phyloP scores from a whole-genome alignment of 2,797 vertebrate species.

The Bufotes viridis region DNA sequence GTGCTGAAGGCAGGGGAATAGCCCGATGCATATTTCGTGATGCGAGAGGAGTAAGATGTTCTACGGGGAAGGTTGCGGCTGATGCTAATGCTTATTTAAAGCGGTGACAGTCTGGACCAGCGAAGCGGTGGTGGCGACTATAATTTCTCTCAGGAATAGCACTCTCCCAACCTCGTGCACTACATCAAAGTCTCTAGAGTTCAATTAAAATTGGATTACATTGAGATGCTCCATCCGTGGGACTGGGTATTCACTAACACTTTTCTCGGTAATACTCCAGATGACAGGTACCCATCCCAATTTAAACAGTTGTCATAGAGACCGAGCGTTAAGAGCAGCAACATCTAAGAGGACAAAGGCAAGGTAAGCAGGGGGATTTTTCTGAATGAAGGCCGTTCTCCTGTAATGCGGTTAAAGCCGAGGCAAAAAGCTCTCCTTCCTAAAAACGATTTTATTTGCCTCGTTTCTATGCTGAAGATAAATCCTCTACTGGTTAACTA shows the following conservation, averaged over 20 bases:
- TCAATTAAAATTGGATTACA: constrained; percentile 99
- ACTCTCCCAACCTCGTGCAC: constrained; percentile 87
- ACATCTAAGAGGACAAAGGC: constrained; percentile 80
- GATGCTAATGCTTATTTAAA: constrained; percentile 95
- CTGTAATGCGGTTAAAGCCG: constrained; percentile 61
- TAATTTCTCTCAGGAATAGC: constrained; percentile 99
- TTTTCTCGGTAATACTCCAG: constrained; percentile 89
- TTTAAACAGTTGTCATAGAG: constrained; percentile 98
- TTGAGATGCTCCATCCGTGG: constrained; percentile 88
- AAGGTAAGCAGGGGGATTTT: constrained; percentile 78
- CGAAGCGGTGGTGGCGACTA: constrained; percentile 82
- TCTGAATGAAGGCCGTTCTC: constrained; percentile 72
- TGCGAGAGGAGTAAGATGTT: constrained; percentile 79
- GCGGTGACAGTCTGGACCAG: constrained; percentile 88
- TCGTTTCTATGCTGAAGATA: not conserved
- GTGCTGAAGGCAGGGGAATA: not conserved
- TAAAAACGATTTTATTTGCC: constrained; percentile 27
- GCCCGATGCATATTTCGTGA: constrained; percentile 60
- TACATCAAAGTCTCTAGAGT: constrained; percentile 98
- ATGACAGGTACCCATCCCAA: constrained; percentile 95
- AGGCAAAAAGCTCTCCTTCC: constrained; percentile 22
- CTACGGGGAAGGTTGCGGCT: constrained; percentile 87
- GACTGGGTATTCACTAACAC: constrained; percentile 83
- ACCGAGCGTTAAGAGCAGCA: constrained; percentile 77
- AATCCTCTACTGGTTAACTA: constrained; percentile 1